Base-by-base conservation (phyloP, 1,140 invertebrate species). In the Ridgeia piscesae region DNA sequence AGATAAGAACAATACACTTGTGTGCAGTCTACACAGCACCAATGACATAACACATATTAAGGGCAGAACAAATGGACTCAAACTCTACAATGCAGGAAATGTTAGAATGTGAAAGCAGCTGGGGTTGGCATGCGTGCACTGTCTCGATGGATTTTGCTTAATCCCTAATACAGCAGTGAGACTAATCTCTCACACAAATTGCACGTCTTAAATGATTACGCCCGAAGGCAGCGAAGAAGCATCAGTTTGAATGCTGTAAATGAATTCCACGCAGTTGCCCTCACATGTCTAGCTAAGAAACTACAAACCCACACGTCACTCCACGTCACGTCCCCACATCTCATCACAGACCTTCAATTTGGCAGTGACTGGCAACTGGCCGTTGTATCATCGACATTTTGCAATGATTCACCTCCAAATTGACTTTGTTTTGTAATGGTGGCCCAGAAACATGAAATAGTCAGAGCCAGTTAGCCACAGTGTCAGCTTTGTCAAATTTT, bases 51-150 rank as follows among this genome's bases (percentile, higher is more conserved):
- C 14, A 77, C 27, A 77, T 77, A 31, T 77, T 77, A 21, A 77
- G 58, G 58, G 17, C 11, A 77, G 58, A 77, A 77, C 17, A 77
- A 77, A 17, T 77, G 0, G 58, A 21, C 11, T 9, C 17, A 77
- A 77, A 77, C 42, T 42, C 4, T 42, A 42, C 4, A 42, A 42
- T 42, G 42, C 42, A 21, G 27, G 17, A 77, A 21, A 14, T 77
- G 58, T 77, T 77, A 77, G 58, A 77, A 77, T 77, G 58, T 77
- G 27, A 77, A 77, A 77, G 58, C 58, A 77, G 58, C 58, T 77
- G 58, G 14, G 27, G 4, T 9, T 2, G 2, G 58, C 58, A 27
- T 77, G 58, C 58, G 27, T 77, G 58, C 58, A n/a, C 48, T 21
- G 58, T 31, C 11, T 77, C 2, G 17, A 77, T 77, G 58, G 58